Percentiles rank a stretch among this genome's conserved stretches.
These are phyloP conservation scores for Rousettus madagascariensis DNA, from an alignment of 2,797 vertebrate genomes.

Conservation along the genomic window DNA sequence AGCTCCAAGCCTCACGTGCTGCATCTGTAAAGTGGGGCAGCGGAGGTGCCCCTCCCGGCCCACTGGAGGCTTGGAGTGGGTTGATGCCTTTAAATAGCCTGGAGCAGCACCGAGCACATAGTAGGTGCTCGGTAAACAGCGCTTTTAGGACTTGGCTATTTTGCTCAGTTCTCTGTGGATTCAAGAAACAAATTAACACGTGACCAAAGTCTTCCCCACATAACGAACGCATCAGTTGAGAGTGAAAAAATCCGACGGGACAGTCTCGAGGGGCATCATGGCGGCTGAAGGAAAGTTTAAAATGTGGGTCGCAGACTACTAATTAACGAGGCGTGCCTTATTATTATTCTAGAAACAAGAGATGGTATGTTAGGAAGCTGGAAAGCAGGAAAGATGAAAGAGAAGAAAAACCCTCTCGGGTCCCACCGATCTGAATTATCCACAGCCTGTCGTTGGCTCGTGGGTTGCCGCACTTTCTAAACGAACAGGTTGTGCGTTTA, in stretches of 20 bases:
- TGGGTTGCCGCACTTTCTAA: not conserved
- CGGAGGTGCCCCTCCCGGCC: not conserved
- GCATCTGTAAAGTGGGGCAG: not conserved
- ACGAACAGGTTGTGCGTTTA: not conserved
- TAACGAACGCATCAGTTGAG: not conserved
- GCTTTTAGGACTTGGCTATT: not conserved
- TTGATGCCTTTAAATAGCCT: no score
- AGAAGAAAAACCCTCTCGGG: not conserved
- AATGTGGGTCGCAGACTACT: not conserved
- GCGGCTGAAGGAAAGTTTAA: not conserved
- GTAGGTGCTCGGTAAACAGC: not conserved
- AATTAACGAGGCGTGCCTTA: not conserved
- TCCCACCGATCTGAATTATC: not conserved
- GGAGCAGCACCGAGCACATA: fast-evolving
- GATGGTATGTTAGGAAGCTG: not conserved
- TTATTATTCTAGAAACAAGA: not conserved
- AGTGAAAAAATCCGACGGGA: not conserved
- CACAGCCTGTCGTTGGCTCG: fast-evolving
- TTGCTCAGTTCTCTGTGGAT: not conserved
- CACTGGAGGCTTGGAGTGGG: not conserved
- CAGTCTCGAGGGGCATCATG: not conserved
- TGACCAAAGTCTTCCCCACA: not conserved
- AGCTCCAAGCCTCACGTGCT: not conserved
- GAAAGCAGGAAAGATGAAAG: not conserved
- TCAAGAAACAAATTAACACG: not conserved